A percentile compares a stretch with the other conserved stretches of the same genome.
Conservation (phyloP, 2,888 invertebrate genomes). For the Thumatha senex region DNA sequence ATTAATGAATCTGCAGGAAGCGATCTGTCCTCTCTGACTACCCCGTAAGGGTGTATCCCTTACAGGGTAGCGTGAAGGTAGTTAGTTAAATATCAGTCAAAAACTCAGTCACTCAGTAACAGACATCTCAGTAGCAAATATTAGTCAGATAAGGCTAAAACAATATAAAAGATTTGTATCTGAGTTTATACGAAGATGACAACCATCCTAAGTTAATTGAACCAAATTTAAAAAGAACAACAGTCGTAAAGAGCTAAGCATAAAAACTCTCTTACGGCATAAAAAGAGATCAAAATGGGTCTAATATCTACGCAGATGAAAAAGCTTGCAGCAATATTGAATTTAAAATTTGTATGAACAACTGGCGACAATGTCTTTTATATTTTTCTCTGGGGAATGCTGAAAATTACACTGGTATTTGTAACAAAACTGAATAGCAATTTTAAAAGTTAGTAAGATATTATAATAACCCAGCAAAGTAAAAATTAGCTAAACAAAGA, state of each 20-base stretch:
- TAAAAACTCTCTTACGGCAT: slow-evolving; percentile 12
- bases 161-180: too few relatives aligned
- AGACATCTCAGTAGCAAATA: too few relatives aligned
- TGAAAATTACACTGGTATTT: not conserved
- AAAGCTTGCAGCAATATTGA: slow-evolving; percentile 12
- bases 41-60: too few relatives aligned
- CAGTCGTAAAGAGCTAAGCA: slow-evolving; percentile 2
- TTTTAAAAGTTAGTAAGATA: not conserved
- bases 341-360: slow-evolving; percentile 10
- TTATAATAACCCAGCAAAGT: too few relatives aligned
- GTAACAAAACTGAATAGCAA: not conserved
- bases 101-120: too few relatives aligned
- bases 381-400: not conserved
- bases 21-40: too few relatives aligned
- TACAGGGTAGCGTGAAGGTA: too few relatives aligned
- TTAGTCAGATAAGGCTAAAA: too few relatives aligned
- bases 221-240: slow-evolving; percentile 14
- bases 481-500: too few relatives aligned
- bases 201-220: slow-evolving; percentile 13
- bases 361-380: slow-evolving; percentile 8
- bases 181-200: too few relatives aligned
- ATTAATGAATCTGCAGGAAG: too few relatives aligned
- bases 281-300: slow-evolving; percentile 16
- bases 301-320: slow-evolving; percentile 12
- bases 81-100: too few relatives aligned